Percentiles rank a stretch among this genome's conserved stretches.
phyloP scores from a whole-genome alignment of 1,140 invertebrate species.

The Drosophila subpulchrella region DNA sequence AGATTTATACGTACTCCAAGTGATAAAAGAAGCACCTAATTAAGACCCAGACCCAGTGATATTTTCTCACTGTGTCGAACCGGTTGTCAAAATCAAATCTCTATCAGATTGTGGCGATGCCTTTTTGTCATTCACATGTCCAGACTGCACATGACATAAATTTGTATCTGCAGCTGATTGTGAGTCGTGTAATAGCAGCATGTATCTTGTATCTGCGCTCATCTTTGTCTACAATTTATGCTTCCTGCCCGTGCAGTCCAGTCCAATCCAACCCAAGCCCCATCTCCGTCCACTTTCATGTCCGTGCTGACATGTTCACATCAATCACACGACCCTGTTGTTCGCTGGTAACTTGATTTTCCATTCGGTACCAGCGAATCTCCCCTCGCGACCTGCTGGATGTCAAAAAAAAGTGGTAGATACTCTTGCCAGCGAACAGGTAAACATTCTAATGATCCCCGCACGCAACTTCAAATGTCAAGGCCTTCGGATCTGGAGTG shows the following conservation, averaged over 20 bases:
- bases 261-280: background rate
- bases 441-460: constrained; percentile 71
- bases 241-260: constrained; percentile 49
- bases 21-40: background rate
- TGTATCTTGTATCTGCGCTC: constrained; percentile 56
- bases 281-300: constrained; percentile 19
- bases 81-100: constrained; percentile 75
- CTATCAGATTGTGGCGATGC: constrained; percentile 18
- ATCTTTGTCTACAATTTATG: constrained; percentile 77
- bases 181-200: constrained; percentile 59
- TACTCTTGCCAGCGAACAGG: constrained; percentile 38
- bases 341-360: constrained; percentile 62
- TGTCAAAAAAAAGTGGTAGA: constrained; percentile 28
- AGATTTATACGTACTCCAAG: no score
- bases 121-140: constrained; percentile 63
- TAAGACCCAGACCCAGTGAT: background rate
- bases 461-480: constrained; percentile 67
- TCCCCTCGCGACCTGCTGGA: constrained; percentile 9
- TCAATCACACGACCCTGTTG: constrained; percentile 65
- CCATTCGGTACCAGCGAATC: constrained; percentile 38
- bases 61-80: constrained; percentile 36
- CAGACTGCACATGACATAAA: constrained; percentile 71
- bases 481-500: constrained; percentile 10
- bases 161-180: constrained; percentile 69
- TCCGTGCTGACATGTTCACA: constrained; percentile 68